Evolutionary conservation across 2,113 vertebrate genomes (phyloP).

Genomic region (Myrmecobius fasciatus): DNA sequence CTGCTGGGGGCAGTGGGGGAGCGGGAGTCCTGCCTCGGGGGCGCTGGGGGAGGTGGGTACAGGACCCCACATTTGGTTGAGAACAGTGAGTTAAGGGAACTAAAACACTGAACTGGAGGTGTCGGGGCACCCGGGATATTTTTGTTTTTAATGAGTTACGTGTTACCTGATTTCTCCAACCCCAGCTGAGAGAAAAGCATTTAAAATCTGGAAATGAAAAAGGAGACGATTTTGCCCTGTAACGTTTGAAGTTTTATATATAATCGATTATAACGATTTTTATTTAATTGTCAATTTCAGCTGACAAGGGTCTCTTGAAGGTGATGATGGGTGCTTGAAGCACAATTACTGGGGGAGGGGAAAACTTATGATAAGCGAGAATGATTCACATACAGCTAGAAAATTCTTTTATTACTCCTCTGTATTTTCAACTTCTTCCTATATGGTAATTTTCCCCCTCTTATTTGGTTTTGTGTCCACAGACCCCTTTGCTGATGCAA

Average conservation of each 20-base stretch:
- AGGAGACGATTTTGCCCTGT: background rate
- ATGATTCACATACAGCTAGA: background rate
- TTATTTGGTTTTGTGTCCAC: background rate
- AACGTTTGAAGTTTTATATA: background rate
- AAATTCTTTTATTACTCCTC: background rate
- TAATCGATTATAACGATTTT: background rate
- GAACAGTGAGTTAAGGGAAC: too few species aligned
- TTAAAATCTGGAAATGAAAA: background rate
- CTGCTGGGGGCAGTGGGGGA: too few species aligned
- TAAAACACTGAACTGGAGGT: too few species aligned
- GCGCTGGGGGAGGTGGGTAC: too few species aligned
- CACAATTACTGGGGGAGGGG: too few species aligned
- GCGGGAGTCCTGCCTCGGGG: too few species aligned
- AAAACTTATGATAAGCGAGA: background rate
- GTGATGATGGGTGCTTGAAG: too few species aligned
- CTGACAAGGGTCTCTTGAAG: background rate
- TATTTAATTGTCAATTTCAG: background rate
- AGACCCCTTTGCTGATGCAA: constrained; percentile 97
- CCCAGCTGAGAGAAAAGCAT: too few species aligned
- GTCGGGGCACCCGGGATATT: background rate
- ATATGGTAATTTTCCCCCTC: background rate
- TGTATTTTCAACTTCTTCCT: background rate
- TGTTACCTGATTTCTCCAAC: too few species aligned
- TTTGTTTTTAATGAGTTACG: background rate
- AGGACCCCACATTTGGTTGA: too few species aligned